A percentile compares a stretch with the other conserved stretches of the same genome.
These are phyloP conservation scores for Erpetoichthys calabaricus DNA, from an alignment of 2,797 vertebrate species.

Conservation along the genomic window DNA sequence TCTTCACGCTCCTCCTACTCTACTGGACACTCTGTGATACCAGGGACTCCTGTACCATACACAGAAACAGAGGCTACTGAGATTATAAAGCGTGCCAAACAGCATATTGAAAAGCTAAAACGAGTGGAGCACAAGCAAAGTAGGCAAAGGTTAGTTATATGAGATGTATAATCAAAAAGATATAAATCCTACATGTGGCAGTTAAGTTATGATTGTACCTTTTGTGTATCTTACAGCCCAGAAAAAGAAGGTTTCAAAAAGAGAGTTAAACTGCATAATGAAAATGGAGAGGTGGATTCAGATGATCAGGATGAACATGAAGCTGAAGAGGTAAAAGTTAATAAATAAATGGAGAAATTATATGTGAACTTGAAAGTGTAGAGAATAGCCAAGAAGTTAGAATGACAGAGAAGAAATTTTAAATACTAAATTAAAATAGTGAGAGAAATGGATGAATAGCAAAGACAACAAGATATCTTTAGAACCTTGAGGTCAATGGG, in stretches of 20 bases:
- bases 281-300: slow-evolving; percentile 69
- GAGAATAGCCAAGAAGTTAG: no score
- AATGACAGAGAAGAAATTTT: no score
- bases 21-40: slow-evolving; percentile 33
- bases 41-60: slow-evolving; percentile 49
- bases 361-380: no score
- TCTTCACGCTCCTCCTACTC: slow-evolving; percentile 51
- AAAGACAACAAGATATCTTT: no score
- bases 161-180: not conserved
- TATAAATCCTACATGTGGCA: not conserved
- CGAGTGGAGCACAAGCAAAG: slow-evolving; percentile 78
- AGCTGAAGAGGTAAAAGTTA: slow-evolving; percentile 54
- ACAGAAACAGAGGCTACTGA: slow-evolving; percentile 74
- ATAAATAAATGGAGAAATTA: no score
- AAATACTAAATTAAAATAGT: no score
- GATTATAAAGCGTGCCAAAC: slow-evolving; percentile 73
- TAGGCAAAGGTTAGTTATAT: slow-evolving; percentile 62
- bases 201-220: not conserved
- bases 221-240: slow-evolving; percentile 42
- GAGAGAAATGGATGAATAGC: no score
- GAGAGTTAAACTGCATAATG: slow-evolving; percentile 62
- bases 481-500: no score
- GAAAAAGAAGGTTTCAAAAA: slow-evolving; percentile 81
- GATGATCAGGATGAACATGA: slow-evolving; percentile 82
- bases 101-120: slow-evolving; percentile 81